phyloP scores from a whole-genome alignment of 2,888 invertebrate genomes.

The Protodeltote pygarga region DNA sequence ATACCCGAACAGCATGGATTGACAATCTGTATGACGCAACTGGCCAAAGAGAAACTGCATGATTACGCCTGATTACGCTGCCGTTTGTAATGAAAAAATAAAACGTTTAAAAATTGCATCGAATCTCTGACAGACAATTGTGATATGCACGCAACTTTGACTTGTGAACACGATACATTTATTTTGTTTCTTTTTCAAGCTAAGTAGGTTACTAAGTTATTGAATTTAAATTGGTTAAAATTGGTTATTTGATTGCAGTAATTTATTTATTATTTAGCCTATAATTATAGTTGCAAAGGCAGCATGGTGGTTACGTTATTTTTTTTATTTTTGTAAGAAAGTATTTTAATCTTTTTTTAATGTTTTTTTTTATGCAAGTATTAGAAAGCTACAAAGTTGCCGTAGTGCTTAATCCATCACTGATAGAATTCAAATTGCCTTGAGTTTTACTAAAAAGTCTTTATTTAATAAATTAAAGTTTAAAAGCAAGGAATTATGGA shows the following conservation, averaged over 20 bases:
- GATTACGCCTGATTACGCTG: too few relatives aligned
- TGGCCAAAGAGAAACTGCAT: constrained; percentile 45
- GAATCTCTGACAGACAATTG: constrained; percentile 44
- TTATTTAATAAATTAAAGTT: not conserved
- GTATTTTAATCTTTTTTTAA: not conserved
- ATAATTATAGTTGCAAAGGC: too few relatives aligned
- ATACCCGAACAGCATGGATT: too few relatives aligned
- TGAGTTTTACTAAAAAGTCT: too few relatives aligned
- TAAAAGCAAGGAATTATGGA: not conserved
- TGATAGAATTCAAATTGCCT: too few relatives aligned
- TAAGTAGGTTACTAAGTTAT: constrained; percentile 41
- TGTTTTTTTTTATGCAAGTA: not conserved
- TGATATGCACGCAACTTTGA: constrained; percentile 46
- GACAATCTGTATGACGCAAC: constrained; percentile 41
- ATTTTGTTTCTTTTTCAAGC: constrained; percentile 30
- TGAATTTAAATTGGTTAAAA: constrained; percentile 16
- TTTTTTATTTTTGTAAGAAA: too few relatives aligned
- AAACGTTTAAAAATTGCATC: constrained; percentile 46
- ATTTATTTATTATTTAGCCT: too few relatives aligned
- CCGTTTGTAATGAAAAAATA: constrained; percentile 41
- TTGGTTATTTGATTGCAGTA: not conserved
- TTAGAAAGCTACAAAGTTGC: too few relatives aligned
- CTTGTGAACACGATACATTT: constrained; percentile 31
- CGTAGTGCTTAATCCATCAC: too few relatives aligned
- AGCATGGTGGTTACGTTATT: too few relatives aligned